A percentile compares a stretch with the other conserved stretches of the same genome.
Evolutionary conservation across 2,888 invertebrate species (phyloP).

Genomic region (Amiota mariae): DNA sequence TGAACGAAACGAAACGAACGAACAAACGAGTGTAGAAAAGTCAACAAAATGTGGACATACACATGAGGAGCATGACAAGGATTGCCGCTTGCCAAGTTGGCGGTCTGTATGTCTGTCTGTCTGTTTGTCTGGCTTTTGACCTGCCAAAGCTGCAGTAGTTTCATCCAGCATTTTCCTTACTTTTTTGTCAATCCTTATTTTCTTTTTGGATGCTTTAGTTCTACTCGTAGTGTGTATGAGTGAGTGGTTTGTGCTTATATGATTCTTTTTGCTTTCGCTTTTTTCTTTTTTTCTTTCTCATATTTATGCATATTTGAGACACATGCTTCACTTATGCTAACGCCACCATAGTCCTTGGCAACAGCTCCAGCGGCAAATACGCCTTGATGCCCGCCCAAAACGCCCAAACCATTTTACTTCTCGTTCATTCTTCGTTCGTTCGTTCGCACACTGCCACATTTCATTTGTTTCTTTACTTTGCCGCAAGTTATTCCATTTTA

Average conservation of each 20-base stretch:
- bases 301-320: slow-evolving; percentile 23
- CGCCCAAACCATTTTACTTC: too few relatives aligned
- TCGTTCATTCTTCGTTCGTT: too few relatives aligned
- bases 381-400: background rate
- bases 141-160: background rate
- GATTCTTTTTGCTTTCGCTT: background rate
- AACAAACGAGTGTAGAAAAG: too few relatives aligned
- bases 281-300: too few relatives aligned
- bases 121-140: background rate
- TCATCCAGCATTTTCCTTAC: background rate
- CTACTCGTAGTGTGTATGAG: background rate
- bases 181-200: background rate
- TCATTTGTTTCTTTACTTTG: slow-evolving; percentile 5
- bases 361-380: background rate
- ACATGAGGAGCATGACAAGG: background rate
- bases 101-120: background rate
- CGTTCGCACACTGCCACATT: background rate
- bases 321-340: slow-evolving; percentile 8
- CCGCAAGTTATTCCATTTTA: background rate
- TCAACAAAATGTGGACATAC: background rate
- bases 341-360: background rate
- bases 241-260: background rate
- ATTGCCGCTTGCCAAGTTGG: background rate
- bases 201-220: background rate
- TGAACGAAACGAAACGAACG: too few relatives aligned